phyloP scores from a whole-genome alignment of 2,888 invertebrate genomes.

The Amblyjoppa proteus region DNA sequence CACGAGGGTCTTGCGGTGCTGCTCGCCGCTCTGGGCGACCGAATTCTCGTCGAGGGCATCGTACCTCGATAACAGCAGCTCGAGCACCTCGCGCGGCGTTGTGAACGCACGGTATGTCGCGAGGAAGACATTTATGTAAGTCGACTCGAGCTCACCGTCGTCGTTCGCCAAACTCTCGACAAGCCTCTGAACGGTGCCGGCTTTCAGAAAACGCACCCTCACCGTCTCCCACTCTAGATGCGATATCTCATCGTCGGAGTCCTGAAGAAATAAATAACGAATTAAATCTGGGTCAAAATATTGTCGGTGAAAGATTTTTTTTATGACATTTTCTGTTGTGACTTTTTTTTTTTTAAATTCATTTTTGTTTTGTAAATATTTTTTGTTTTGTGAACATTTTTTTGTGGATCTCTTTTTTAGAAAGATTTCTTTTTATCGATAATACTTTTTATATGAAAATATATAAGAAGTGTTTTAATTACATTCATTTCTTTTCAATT shows the following conservation, averaged over 20 bases:
- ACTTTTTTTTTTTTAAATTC: no score
- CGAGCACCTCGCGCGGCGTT: constrained; percentile 93
- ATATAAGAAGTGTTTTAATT: no score
- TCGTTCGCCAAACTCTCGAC: constrained; percentile 97
- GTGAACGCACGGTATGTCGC: constrained; percentile 97
- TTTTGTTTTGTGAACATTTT: no score
- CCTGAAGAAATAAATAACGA: constrained; percentile 85
- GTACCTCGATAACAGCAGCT: constrained; percentile 92
- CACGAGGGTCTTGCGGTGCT: constrained; percentile 93
- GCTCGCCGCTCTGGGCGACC: constrained; percentile 87
- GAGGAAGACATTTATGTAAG: constrained; percentile 98
- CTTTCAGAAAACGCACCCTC: constrained; percentile 97
- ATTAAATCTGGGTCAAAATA: constrained; percentile 13
- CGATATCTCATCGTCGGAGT: constrained; percentile 96
- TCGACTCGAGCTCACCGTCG: constrained; percentile 98
- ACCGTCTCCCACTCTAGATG: constrained; percentile 99
- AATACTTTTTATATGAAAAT: no score
- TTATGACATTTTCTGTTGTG: no score
- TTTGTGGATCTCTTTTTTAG: no score
- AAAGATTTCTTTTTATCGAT: no score
- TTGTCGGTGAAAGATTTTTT: background rate
- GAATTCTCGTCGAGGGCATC: constrained; percentile 89
- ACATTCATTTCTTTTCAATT: background rate
- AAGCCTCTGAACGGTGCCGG: constrained; percentile 96
- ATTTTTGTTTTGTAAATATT: no score